These are phyloP conservation scores for Malacosoma neustria DNA, from an alignment of 2,888 invertebrate species.

Conservation along the genomic window DNA sequence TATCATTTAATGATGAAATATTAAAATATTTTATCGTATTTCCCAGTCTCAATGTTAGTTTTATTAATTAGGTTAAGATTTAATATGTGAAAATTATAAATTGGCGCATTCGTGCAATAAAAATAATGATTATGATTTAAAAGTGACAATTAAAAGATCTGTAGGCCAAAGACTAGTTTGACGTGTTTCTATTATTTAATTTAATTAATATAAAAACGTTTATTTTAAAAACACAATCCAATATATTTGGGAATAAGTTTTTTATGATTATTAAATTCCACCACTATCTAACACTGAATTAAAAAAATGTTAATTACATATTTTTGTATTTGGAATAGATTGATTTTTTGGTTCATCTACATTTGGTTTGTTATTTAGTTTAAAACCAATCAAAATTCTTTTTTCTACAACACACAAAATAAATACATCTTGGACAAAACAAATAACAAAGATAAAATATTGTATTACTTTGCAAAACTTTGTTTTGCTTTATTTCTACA, in stretches of 20 bases:
- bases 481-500: too few species aligned
- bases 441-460: too few species aligned
- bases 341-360: too few species aligned
- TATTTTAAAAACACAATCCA: constrained; percentile 41
- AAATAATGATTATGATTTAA: constrained; percentile 23
- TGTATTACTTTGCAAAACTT: too few species aligned
- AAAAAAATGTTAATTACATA: too few species aligned
- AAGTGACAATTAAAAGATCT: constrained; percentile 57
- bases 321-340: too few species aligned
- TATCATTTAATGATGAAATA: constrained; percentile 5
- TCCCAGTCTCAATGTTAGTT: constrained; percentile 47
- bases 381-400: too few species aligned
- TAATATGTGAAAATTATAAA: constrained; percentile 18
- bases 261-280: constrained; percentile 20
- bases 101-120: constrained; percentile 48
- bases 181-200: constrained; percentile 26
- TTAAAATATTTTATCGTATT: constrained; percentile 6
- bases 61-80: constrained; percentile 18
- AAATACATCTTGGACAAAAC: too few species aligned
- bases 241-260: neutral
- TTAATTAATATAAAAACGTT: constrained; percentile 23
- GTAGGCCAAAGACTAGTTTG: constrained; percentile 69
- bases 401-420: too few species aligned
- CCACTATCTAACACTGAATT: too few species aligned
- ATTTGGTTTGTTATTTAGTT: too few species aligned